These are phyloP conservation scores for Petaurus breviceps DNA, from an alignment of 2,113 vertebrate genomes.

Conservation along the genomic window DNA sequence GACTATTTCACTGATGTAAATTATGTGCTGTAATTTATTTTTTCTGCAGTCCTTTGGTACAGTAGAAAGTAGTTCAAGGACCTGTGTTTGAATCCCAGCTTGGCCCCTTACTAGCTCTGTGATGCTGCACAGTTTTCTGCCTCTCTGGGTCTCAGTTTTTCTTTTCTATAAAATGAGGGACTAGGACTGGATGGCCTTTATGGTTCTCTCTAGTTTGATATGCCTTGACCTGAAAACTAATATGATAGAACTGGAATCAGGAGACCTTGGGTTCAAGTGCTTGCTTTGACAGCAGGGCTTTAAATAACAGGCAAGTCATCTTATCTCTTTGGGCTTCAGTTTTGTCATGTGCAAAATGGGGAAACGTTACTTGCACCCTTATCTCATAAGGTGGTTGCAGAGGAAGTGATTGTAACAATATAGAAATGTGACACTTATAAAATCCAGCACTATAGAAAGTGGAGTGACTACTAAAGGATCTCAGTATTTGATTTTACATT, in stretches of 20 bases:
- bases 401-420: not conserved
- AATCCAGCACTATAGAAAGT: not conserved
- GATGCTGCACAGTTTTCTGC: not conserved
- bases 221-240: no score
- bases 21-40: not conserved
- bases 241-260: not conserved
- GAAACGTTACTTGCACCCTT: not conserved
- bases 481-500: not conserved
- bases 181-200: not conserved
- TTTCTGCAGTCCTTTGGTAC: not conserved
- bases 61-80: not conserved
- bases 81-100: not conserved
- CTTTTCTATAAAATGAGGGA: not conserved
- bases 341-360: not conserved
- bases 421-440: not conserved
- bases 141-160: not conserved
- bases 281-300: not conserved
- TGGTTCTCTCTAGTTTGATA: not conserved
- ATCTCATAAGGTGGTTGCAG: not conserved
- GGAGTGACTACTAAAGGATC: not conserved
- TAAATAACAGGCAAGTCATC: not conserved
- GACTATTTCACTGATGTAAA: not conserved
- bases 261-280: not conserved
- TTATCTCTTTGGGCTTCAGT: not conserved
- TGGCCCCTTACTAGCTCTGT: not conserved